Conservation (phyloP, 2,113 vertebrate genomes). For the Hippopotamus amphibius region DNA sequence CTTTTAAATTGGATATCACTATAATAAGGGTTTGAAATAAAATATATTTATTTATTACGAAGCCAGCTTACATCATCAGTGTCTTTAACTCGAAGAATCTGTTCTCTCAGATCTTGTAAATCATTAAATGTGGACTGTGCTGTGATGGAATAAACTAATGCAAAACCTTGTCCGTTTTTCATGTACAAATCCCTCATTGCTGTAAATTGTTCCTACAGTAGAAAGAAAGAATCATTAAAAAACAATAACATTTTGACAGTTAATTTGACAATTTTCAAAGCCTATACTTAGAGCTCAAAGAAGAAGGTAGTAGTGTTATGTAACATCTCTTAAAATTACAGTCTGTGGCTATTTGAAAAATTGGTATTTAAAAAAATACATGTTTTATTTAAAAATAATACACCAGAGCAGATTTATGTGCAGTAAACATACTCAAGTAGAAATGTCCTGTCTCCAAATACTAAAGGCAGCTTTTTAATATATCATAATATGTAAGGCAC, state of each 20-base stretch:
- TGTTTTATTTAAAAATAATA: constrained; percentile 57
- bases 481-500: neutral
- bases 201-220: constrained; percentile 91
- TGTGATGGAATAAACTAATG: constrained; percentile 93
- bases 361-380: constrained; percentile 17
- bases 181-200: constrained; percentile 93
- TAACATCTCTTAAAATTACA: constrained; percentile 41
- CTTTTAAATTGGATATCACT: constrained; percentile 17
- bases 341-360: constrained; percentile 12
- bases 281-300: constrained; percentile 21
- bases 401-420: neutral
- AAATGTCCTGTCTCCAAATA: neutral
- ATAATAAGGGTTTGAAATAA: constrained; percentile 16
- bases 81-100: constrained; percentile 94
- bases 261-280: constrained; percentile 51
- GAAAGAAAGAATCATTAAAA: constrained; percentile 56
- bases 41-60: constrained; percentile 67
- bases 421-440: neutral
- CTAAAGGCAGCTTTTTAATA: neutral
- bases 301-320: constrained; percentile 28
- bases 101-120: constrained; percentile 92
- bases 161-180: constrained; percentile 93
- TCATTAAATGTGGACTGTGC: constrained; percentile 93
- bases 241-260: constrained; percentile 53
- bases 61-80: constrained; percentile 90